Evolutionary conservation across 2,113 vertebrate genomes (phyloP), one percentile per base, ranked within the genome.

Genomic region (Takifugu bimaculatus): DNA sequence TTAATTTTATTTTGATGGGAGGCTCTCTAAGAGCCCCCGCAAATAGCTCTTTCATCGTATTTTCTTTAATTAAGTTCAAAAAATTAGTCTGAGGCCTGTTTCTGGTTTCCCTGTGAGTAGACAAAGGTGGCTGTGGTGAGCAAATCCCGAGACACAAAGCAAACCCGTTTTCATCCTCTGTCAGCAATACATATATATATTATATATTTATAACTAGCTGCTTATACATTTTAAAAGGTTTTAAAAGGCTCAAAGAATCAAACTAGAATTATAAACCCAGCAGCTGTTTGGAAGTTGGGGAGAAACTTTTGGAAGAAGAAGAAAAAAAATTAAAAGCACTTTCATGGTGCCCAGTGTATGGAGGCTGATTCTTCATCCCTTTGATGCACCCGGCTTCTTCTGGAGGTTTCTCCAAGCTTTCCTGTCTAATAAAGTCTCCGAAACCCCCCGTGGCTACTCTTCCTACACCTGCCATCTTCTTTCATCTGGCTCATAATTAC

Each of bases 31-130:
- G 71, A 65, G 76, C 82, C 57, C 51, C 67, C 70, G 66, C 50
- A 68, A 91, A 81, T 32, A 62, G 56, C 57, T 57, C 45, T 63
- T 78, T 68, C 66, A 54, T 67, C 45, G 64, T 65, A 27, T 52
- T 5, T 56, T 72, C 49, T 77, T 72, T 70, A 60, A 65, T 60
- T 67, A 73, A 56, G 49, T 74, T 75, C 77, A 51, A 77, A 81
- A 75, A 81, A 80, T 62, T 54, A 71, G 77, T 72, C 62, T 25
- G 68, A 74, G 57, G 49, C 75, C 83, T 79, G 81, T 78, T 80
- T 85, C 63, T 75, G 50, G 20, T 60, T 70, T 68, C 70, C 60
- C 43, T 32, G 63, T 54, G 74, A 75, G 65, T 50, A 53, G 6
- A 35, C 68, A 78, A 77, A 51, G 20, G 32, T 20, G 48, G 57